phyloP scores from a whole-genome alignment of 2,113 vertebrate genomes.

The Oxygymnocypris stewartii region DNA sequence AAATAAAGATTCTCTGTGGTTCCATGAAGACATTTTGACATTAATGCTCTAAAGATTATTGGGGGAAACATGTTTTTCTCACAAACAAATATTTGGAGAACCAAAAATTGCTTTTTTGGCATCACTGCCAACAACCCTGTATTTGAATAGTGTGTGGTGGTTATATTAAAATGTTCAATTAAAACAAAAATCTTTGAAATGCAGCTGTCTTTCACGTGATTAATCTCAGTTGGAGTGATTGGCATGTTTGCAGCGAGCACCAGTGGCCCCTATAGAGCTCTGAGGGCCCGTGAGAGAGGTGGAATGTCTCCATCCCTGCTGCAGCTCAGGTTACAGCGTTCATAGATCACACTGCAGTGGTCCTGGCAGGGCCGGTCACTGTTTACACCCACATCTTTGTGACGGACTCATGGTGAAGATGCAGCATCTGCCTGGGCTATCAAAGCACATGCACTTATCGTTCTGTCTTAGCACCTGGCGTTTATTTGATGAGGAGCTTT shows the following conservation, averaged over 20 bases:
- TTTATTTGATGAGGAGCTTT: background rate
- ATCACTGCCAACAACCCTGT: too few relatives aligned
- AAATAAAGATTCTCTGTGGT: too few relatives aligned
- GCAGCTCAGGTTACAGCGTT: constrained; percentile 73
- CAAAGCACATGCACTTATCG: background rate
- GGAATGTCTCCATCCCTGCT: constrained; percentile 59
- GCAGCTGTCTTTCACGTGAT: constrained; percentile 35
- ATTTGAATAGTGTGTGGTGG: background rate
- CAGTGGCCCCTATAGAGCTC: constrained; percentile 71
- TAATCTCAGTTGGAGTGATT: constrained; percentile 65
- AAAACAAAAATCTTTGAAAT: background rate
- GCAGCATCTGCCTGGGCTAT: background rate
- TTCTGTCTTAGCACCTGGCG: background rate
- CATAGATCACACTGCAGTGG: constrained; percentile 74
- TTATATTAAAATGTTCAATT: too few relatives aligned
- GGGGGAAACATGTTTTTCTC: too few relatives aligned
- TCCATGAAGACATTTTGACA: too few relatives aligned
- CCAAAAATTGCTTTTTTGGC: too few relatives aligned
- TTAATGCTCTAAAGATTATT: too few relatives aligned
- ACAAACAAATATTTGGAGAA: too few relatives aligned
- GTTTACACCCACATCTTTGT: constrained; percentile 11
- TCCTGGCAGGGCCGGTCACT: background rate
- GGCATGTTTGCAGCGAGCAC: constrained; percentile 70
- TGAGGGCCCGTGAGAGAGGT: constrained; percentile 56
- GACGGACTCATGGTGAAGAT: constrained; percentile 5